Percentiles rank a stretch among this genome's conserved stretches.
Evolutionary conservation across 2,888 invertebrate genomes (phyloP).

Genomic region (Lacanobia oleracea): DNA sequence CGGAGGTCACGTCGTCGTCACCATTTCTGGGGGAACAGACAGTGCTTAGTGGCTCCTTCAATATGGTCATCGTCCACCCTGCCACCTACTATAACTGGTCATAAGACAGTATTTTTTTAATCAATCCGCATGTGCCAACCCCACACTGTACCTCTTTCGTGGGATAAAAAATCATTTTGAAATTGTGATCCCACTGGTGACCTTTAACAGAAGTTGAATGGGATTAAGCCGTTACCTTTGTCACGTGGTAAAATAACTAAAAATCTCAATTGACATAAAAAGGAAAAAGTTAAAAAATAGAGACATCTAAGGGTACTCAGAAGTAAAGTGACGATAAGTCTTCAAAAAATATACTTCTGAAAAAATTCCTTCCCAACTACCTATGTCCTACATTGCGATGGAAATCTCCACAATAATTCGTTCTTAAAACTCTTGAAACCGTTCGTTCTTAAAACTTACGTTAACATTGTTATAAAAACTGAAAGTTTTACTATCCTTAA

Average conservation of each 20-base stretch:
- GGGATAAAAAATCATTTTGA: background rate
- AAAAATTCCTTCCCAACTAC: constrained; percentile 10
- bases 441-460: too few relatives aligned
- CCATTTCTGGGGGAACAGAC: constrained; percentile 78
- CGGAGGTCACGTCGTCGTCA: constrained; percentile 87
- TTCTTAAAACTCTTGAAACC: constrained; percentile 16
- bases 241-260: too few relatives aligned
- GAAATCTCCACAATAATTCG: constrained; percentile 14
- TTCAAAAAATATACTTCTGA: background rate
- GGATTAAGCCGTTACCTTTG: too few relatives aligned
- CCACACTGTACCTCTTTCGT: too few relatives aligned
- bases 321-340: background rate
- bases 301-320: too few relatives aligned
- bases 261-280: too few relatives aligned
- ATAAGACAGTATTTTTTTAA: background rate
- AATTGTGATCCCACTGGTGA: too few relatives aligned
- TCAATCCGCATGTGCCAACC: background rate
- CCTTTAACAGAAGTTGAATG: too few relatives aligned
- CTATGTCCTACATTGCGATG: constrained; percentile 25
- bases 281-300: too few relatives aligned
- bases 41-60: too few relatives aligned
- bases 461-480: constrained; percentile 21
- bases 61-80: too few relatives aligned
- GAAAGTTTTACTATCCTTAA: constrained; percentile 9
- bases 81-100: too few relatives aligned